phyloP scores from a whole-genome alignment of 2,888 invertebrate genomes.

The Patella depressa region DNA sequence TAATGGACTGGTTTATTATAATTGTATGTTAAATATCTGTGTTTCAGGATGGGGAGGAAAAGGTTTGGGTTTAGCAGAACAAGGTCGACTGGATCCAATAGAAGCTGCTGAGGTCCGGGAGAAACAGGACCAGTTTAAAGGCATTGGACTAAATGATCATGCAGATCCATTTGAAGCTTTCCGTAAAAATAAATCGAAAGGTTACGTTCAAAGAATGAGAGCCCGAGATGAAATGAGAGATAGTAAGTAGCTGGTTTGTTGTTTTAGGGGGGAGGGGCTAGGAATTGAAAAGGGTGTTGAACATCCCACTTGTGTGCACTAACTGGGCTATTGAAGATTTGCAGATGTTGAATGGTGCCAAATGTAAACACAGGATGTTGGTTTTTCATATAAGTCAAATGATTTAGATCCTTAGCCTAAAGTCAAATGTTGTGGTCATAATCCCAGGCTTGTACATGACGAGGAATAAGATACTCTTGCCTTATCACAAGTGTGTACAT shows the following conservation, averaged over 20 bases:
- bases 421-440: too few species aligned
- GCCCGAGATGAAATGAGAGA: slow-evolving; percentile 57
- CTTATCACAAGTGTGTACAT: too few species aligned
- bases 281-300: too few species aligned
- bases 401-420: too few species aligned
- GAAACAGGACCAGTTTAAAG: slow-evolving; percentile 92
- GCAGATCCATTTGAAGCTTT: slow-evolving; percentile 95
- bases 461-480: too few species aligned
- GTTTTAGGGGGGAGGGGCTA: too few species aligned
- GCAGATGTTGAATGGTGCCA: too few species aligned
- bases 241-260: slow-evolving; percentile 8
- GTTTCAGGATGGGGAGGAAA: slow-evolving; percentile 87
- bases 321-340: too few species aligned
- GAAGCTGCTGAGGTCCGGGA: slow-evolving; percentile 89
- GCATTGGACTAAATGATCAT: slow-evolving; percentile 87
- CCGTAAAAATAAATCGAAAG: slow-evolving; percentile 78
- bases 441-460: too few species aligned
- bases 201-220: slow-evolving; percentile 68
- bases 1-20: neutral
- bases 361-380: too few species aligned
- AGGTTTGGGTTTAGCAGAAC: slow-evolving; percentile 93
- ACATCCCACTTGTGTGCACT: too few species aligned
- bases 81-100: slow-evolving; percentile 95
- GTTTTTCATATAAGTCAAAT: too few species aligned
- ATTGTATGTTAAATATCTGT: neutral